A percentile compares a stretch with the other conserved stretches of the same genome.
These are phyloP conservation scores for Hippolais icterina DNA, from an alignment of 2,113 vertebrate species.

Conservation along the genomic window DNA sequence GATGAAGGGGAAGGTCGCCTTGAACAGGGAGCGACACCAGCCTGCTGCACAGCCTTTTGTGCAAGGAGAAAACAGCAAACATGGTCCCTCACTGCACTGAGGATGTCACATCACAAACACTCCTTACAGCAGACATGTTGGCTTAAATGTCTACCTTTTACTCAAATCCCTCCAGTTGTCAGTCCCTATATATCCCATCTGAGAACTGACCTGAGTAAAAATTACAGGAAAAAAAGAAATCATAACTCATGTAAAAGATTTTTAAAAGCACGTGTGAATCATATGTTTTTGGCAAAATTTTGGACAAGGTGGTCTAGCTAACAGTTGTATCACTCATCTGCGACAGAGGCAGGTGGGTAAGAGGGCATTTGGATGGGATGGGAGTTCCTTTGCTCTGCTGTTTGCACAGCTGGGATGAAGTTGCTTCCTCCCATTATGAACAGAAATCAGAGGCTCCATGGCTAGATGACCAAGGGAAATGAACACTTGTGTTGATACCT, in stretches of 20 bases:
- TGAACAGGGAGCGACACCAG: fast-evolving
- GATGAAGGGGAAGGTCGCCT: not conserved
- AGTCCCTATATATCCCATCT: not conserved
- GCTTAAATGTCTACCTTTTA: not conserved
- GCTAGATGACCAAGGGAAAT: not conserved
- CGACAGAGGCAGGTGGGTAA: not conserved
- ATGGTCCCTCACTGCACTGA: not conserved
- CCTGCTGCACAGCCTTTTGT: not conserved
- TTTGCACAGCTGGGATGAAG: not conserved
- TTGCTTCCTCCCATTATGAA: fast-evolving
- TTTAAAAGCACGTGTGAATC: not conserved
- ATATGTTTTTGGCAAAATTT: not conserved
- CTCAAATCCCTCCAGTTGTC: not conserved
- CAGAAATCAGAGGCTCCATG: not conserved
- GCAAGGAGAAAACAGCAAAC: not conserved
- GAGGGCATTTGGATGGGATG: not conserved
- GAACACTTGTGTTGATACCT: not conserved
- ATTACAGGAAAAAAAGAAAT: not conserved
- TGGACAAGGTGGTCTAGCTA: not conserved
- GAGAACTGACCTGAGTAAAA: not conserved
- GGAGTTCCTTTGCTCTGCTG: not conserved
- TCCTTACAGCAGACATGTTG: not conserved
- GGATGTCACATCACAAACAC: not conserved
- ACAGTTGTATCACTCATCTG: not conserved
- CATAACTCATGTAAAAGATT: not conserved